phyloP scores from a whole-genome alignment of 2,888 invertebrate genomes.

The Drosophila austrosaltans region DNA sequence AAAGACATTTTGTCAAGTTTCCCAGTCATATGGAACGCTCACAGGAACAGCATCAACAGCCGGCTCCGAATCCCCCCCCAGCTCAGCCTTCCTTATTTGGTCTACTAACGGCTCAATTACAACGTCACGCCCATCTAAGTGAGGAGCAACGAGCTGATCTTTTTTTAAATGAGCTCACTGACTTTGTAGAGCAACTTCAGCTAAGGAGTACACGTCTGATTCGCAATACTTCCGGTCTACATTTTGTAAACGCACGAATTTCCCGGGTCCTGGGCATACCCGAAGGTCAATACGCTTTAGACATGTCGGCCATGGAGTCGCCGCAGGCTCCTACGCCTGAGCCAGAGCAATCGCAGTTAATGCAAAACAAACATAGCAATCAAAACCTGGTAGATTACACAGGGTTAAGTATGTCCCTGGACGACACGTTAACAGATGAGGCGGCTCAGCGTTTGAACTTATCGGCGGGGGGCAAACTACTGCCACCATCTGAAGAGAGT shows the following conservation, averaged over 20 bases:
- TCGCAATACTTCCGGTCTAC: conserved; percentile 81
- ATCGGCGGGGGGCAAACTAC: conserved; percentile 80
- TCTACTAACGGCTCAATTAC: conserved; percentile 79
- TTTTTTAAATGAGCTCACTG: conserved; percentile 81
- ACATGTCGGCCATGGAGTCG: conserved; percentile 80
- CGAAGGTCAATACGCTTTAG: conserved; percentile 82
- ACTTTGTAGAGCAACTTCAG: conserved; percentile 81
- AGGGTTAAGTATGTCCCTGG: conserved; percentile 81
- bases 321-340: conserved; percentile 72
- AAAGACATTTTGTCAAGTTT: conserved; percentile 79
- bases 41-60: background rate
- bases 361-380: conserved; percentile 41
- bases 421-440: conserved; percentile 82
- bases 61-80: conserved; percentile 2
- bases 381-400: conserved; percentile 80
- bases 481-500: conserved; percentile 83
- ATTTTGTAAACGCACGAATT: conserved; percentile 79
- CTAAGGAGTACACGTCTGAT: conserved; percentile 80
- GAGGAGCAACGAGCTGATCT: conserved; percentile 82
- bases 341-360: conserved; percentile 52
- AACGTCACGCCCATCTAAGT: conserved; percentile 69
- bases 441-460: conserved; percentile 82
- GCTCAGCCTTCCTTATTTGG: conserved; percentile 65
- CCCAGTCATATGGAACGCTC: conserved; percentile 79
- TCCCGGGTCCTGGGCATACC: conserved; percentile 82